Conservation (phyloP, 2,113 vertebrate genomes). For the Caloenas nicobarica region DNA sequence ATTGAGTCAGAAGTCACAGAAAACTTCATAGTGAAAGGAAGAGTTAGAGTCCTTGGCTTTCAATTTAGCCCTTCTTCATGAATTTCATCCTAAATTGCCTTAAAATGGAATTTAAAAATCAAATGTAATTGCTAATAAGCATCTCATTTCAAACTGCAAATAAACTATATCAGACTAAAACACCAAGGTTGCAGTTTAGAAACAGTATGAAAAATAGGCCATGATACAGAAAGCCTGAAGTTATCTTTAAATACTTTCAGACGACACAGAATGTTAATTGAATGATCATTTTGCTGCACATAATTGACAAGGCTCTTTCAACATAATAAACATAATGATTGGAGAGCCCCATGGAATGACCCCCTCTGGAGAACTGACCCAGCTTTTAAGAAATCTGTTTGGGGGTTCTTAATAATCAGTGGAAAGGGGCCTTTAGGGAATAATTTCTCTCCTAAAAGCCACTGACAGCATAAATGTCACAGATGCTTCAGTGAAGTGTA, state of each 20-base stretch:
- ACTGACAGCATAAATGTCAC: slow-evolving; percentile 19
- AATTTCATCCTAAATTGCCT: neutral
- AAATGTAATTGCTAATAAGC: neutral
- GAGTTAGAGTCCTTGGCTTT: slow-evolving; percentile 8
- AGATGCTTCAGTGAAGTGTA: slow-evolving; percentile 12
- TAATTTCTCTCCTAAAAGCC: slow-evolving; percentile 33
- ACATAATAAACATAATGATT: neutral
- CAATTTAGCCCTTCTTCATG: neutral
- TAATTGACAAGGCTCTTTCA: slow-evolving; percentile 6
- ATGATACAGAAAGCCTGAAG: neutral
- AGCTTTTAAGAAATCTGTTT: neutral
- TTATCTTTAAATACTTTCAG: slow-evolving; percentile 12
- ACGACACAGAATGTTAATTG: slow-evolving; percentile 2
- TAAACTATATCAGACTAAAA: neutral
- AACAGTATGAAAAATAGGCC: neutral
- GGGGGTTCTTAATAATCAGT: neutral
- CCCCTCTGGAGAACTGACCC: slow-evolving; percentile 13
- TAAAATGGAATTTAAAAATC: neutral
- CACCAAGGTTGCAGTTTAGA: neutral
- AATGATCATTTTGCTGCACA: neutral
- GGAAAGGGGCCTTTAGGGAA: slow-evolving; percentile 1
- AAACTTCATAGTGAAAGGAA: neutral
- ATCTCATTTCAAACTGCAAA: neutral
- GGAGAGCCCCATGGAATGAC: neutral
- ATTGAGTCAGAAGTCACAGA: slow-evolving; percentile 45